Conservation (phyloP, 2,113 vertebrate genomes). For the Pangasianodon gigas region DNA sequence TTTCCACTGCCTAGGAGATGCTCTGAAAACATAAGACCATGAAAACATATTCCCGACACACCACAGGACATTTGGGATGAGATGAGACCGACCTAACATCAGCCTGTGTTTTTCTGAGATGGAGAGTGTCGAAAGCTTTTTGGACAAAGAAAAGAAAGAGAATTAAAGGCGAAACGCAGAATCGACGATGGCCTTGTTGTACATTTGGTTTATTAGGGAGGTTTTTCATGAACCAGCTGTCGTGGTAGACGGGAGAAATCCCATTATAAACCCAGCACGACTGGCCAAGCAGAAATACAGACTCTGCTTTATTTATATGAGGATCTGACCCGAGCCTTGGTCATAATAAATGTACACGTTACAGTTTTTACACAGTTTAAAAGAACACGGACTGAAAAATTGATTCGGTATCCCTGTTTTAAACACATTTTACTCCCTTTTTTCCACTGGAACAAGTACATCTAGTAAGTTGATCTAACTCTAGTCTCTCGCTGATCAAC, state of each 20-base stretch:
- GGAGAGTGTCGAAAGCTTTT: background rate
- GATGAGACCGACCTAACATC: background rate
- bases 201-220: slow-evolving; percentile 50
- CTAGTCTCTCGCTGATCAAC: background rate
- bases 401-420: background rate
- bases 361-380: slow-evolving; percentile 13
- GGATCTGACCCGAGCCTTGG: background rate
- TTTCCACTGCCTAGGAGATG: slow-evolving; percentile 59
- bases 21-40: slow-evolving; percentile 42
- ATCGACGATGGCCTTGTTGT: slow-evolving; percentile 23
- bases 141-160: slow-evolving; percentile 39
- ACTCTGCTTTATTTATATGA: slow-evolving; percentile 24
- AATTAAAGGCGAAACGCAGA: slow-evolving; percentile 31
- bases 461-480: background rate
- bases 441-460: background rate
- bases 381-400: background rate
- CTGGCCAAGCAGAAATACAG: slow-evolving; percentile 37
- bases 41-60: slow-evolving; percentile 49
- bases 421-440: background rate
- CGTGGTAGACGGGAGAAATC: slow-evolving; percentile 59
- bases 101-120: slow-evolving; percentile 17
- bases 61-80: background rate
- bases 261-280: slow-evolving; percentile 53
- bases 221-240: slow-evolving; percentile 44
- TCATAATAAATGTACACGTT: background rate